Conservation (phyloP, 2,888 invertebrate species). For the Julus scandinavius region DNA sequence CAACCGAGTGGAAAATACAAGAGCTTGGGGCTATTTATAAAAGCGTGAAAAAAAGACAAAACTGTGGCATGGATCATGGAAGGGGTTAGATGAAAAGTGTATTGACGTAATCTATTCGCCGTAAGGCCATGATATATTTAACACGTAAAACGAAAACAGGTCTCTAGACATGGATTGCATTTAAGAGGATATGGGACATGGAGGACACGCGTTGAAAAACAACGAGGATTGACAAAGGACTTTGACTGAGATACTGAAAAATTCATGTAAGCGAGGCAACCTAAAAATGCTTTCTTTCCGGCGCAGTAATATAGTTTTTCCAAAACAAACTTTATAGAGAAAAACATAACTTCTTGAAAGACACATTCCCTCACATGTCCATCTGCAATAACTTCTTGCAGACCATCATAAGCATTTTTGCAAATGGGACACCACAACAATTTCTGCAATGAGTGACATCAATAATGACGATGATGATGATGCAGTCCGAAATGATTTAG, state of each 20-base stretch:
- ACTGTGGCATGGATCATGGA: background rate
- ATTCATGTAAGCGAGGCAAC: background rate
- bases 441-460: background rate
- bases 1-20: background rate
- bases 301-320: background rate
- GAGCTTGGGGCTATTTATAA: conserved; percentile 1
- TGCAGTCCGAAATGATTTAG: background rate
- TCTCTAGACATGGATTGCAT: background rate
- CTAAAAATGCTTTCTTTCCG: background rate
- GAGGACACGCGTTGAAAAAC: background rate
- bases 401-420: background rate
- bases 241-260: background rate
- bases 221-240: background rate
- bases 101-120: background rate
- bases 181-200: background rate
- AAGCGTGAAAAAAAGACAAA: background rate
- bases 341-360: background rate
- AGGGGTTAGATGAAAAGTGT: background rate
- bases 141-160: background rate
- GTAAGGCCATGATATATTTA: background rate
- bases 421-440: background rate
- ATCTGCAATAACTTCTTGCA: background rate
- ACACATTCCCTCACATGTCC: background rate
- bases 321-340: background rate
- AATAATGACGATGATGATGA: background rate